A percentile compares a stretch with the other conserved stretches of the same genome.
Conservation (phyloP, 2,888 invertebrate genomes). For the Gastrophysa polygoni region DNA sequence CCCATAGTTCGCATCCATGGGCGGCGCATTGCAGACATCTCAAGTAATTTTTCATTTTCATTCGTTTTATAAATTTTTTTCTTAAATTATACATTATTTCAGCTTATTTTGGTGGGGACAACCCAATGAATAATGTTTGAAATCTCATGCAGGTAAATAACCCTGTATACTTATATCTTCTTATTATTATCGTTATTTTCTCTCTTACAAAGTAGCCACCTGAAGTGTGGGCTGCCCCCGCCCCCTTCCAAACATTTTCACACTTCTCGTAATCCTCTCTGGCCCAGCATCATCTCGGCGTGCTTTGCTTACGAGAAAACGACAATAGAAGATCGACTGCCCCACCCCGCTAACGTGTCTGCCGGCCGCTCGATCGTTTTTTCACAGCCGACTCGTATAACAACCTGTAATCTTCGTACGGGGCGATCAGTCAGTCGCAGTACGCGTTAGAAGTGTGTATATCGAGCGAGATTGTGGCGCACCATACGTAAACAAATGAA, state of each 20-base stretch:
- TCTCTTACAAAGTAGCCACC: too few species aligned
- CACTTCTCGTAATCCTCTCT: conserved; percentile 33
- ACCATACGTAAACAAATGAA: conserved; percentile 32
- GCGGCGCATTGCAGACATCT: too few species aligned
- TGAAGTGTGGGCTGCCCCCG: not conserved
- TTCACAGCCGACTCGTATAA: conserved; percentile 53
- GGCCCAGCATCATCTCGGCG: conserved; percentile 35
- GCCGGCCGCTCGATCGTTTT: conserved; percentile 49
- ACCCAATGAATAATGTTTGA: too few species aligned
- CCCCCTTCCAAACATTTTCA: conserved; percentile 27
- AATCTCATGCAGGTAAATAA: too few species aligned
- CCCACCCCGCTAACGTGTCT: conserved; percentile 43
- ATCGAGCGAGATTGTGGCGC: too few species aligned
- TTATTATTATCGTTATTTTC: too few species aligned
- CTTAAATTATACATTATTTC: too few species aligned
- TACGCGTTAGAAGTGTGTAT: not conserved
- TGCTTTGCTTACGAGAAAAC: conserved; percentile 20
- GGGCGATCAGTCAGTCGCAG: conserved; percentile 38
- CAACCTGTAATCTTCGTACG: conserved; percentile 56
- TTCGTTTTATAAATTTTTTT: too few species aligned
- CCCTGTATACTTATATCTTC: too few species aligned
- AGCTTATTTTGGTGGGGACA: too few species aligned
- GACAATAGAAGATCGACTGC: conserved; percentile 46
- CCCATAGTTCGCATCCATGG: too few species aligned
- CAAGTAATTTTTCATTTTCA: too few species aligned